A percentile compares a stretch with the other conserved stretches of the same genome.
Conservation (phyloP, 2,888 invertebrate genomes). For the Eupithecia pulchellata region DNA sequence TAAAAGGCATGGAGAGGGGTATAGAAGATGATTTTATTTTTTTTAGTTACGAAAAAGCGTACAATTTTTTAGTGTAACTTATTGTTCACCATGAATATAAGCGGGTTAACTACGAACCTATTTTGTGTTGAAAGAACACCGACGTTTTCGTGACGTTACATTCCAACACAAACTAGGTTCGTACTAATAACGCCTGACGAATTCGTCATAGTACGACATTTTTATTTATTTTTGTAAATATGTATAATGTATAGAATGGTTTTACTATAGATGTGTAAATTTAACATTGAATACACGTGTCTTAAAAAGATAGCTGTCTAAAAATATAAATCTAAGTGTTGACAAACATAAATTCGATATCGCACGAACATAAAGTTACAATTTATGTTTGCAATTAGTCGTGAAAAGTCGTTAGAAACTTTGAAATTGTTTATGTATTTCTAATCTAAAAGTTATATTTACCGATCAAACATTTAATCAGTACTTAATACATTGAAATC, state of each 20-base stretch:
- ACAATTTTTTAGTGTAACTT: not conserved
- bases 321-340: not conserved
- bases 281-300: not conserved
- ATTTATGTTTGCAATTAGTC: not conserved
- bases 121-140: not conserved
- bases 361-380: not conserved
- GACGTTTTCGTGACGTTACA: too few relatives aligned
- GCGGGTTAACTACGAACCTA: not conserved
- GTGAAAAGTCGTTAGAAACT: conserved; percentile 3
- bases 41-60: not conserved
- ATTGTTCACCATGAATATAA: not conserved
- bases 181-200: not conserved
- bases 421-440: not conserved
- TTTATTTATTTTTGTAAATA: not conserved
- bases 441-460: conserved; percentile 12
- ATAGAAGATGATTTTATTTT: not conserved
- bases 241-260: not conserved
- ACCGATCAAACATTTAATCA: not conserved
- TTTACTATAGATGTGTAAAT: not conserved
- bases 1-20: conserved; percentile 38
- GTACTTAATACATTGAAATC: conserved; percentile 10
- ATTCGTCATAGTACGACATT: not conserved
- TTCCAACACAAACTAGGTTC: not conserved
- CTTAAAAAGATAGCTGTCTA: not conserved
- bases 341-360: not conserved